Evolutionary conservation across 2,113 vertebrate genomes (phyloP).

Genomic region (Phrynosoma platyrhinos): DNA sequence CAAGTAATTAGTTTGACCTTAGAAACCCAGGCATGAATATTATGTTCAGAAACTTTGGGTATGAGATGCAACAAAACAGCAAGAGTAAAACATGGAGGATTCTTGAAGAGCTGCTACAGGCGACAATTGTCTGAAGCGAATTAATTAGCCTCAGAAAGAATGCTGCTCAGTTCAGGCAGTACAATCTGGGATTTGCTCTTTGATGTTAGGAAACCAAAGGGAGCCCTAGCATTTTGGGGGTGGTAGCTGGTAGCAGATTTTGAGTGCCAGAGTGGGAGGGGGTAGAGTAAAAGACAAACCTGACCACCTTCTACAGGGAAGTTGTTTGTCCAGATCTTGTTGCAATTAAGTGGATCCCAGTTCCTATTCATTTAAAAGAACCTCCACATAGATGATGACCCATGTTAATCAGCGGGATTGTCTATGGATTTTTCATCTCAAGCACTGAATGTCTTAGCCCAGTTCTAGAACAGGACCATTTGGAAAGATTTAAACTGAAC

Average conservation of each 20-base stretch:
- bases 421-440: neutral
- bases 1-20: constrained; percentile 44
- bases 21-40: constrained; percentile 38
- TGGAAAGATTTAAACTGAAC: neutral
- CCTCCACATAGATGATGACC: neutral
- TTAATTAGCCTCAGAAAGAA: constrained; percentile 5
- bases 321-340: neutral
- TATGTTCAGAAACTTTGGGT: neutral
- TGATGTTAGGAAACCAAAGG: neutral
- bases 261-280: neutral
- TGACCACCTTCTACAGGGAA: neutral
- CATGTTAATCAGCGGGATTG: neutral
- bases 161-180: neutral
- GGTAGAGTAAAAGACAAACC: neutral
- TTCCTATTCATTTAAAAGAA: neutral
- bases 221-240: neutral
- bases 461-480: neutral
- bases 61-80: neutral
- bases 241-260: neutral
- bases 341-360: neutral
- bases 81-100: constrained; percentile 20
- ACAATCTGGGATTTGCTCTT: neutral
- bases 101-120: neutral
- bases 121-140: neutral
- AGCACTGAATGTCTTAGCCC: neutral